These are phyloP conservation scores for Drosophila macrospina DNA, from an alignment of 2,888 invertebrate species.

Conservation along the genomic window DNA sequence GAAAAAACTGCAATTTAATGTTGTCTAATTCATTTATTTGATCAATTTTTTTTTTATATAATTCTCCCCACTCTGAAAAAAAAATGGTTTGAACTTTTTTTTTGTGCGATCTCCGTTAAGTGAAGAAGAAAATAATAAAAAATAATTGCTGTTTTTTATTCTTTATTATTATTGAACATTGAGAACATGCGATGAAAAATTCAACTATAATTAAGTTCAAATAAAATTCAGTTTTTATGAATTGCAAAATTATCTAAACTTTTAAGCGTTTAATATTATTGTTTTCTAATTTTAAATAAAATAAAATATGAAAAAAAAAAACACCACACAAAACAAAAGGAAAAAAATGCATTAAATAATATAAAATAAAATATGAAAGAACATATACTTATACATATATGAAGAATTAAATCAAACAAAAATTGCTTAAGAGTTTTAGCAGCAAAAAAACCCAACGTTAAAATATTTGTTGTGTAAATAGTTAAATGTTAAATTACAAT, in stretches of 20 bases:
- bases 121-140: slow-evolving; percentile 33
- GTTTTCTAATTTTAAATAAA: slow-evolving; percentile 79
- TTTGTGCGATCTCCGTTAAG: slow-evolving; percentile 67
- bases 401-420: slow-evolving; percentile 45
- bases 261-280: slow-evolving; percentile 64
- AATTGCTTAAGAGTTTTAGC: slow-evolving; percentile 71
- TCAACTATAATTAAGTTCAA: slow-evolving; percentile 50
- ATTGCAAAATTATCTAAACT: slow-evolving; percentile 52
- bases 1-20: slow-evolving; percentile 73
- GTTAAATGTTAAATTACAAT: slow-evolving; percentile 72
- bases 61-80: slow-evolving; percentile 14
- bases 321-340: slow-evolving; percentile 25
- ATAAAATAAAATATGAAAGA: slow-evolving; percentile 2
- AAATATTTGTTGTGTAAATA: slow-evolving; percentile 81
- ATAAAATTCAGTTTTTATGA: slow-evolving; percentile 75
- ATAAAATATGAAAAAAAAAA: too few species aligned
- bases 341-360: slow-evolving; percentile 23
- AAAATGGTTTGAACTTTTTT: slow-evolving; percentile 64
- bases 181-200: slow-evolving; percentile 55
- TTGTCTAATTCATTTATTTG: slow-evolving; percentile 29
- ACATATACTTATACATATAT: slow-evolving; percentile 36
- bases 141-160: slow-evolving; percentile 48
- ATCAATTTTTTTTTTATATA: slow-evolving; percentile 15
- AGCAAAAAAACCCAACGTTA: slow-evolving; percentile 76
- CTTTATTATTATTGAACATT: slow-evolving; percentile 36